Conservation (phyloP, 2,888 invertebrate species). For the Agapetus fuscipes region DNA sequence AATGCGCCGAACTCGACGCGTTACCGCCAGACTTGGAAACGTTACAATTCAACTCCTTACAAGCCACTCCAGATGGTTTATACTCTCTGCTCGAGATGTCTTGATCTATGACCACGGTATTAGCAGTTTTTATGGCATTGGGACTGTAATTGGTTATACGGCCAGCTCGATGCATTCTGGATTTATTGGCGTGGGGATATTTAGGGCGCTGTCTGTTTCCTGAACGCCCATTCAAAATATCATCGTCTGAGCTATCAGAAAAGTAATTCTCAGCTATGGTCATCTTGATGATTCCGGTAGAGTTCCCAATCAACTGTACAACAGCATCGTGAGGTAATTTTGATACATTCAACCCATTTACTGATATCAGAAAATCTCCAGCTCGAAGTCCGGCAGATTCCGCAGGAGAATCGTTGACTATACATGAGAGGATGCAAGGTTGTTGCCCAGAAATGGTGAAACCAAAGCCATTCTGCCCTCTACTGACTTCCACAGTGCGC, state of each 20-base stretch:
- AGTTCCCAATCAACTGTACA: constrained; percentile 80
- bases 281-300: constrained; percentile 71
- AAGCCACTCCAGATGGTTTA: constrained; percentile 7
- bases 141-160: constrained; percentile 16
- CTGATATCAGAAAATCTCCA: constrained; percentile 86
- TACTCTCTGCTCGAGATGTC: constrained; percentile 14
- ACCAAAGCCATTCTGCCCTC: constrained; percentile 89
- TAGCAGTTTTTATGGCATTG: constrained; percentile 17
- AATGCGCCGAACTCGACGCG: constrained; percentile 22
- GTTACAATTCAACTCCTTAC: constrained; percentile 5
- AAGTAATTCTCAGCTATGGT: constrained; percentile 83
- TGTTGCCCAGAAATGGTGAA: constrained; percentile 96
- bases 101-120: constrained; percentile 18
- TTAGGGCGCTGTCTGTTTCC: constrained; percentile 49
- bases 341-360: constrained; percentile 87
- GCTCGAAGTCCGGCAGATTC: constrained; percentile 83
- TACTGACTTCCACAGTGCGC: constrained; percentile 72
- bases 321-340: constrained; percentile 89
- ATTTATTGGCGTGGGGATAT: constrained; percentile 42
- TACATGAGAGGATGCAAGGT: constrained; percentile 90
- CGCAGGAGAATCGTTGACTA: constrained; percentile 83
- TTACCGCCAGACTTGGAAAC: constrained; percentile 21
- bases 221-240: constrained; percentile 44
- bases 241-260: constrained; percentile 78
- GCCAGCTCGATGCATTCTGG: constrained; percentile 16